These are phyloP conservation scores for Sebastes hubbsi DNA, from an alignment of 2,797 vertebrate genomes.

Conservation along the genomic window DNA sequence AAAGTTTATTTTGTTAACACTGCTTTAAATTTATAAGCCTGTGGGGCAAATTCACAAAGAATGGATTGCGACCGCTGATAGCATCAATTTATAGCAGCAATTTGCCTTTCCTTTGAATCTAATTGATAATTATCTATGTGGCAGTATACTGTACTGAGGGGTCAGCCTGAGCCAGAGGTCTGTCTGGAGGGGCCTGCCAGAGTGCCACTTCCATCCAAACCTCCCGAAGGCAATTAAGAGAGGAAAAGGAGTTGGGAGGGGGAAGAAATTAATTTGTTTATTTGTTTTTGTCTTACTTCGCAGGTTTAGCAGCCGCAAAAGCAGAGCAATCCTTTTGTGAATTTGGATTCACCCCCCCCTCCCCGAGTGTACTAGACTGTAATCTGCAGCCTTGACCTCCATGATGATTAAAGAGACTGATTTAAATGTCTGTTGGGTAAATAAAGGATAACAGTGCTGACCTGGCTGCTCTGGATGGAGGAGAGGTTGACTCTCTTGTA, in stretches of 20 bases:
- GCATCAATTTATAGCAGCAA: background rate
- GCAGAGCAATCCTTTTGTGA: background rate
- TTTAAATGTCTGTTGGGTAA: slow-evolving; percentile 21
- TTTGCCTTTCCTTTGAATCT: background rate
- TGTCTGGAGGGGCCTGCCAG: background rate
- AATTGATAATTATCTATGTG: background rate
- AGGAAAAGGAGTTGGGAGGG: background rate
- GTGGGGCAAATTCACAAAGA: background rate
- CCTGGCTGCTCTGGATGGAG: slow-evolving; percentile 88
- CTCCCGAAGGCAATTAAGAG: too few relatives aligned
- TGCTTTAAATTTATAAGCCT: background rate
- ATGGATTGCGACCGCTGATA: background rate
- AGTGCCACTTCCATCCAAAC: background rate
- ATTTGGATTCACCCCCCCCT: background rate
- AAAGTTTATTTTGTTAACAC: background rate
- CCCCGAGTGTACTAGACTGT: background rate
- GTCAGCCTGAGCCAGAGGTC: background rate
- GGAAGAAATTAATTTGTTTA: background rate
- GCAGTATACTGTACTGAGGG: background rate
- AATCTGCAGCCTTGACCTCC: background rate
- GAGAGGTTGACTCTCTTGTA: slow-evolving; percentile 89
- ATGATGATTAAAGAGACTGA: background rate
- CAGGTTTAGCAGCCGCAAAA: background rate
- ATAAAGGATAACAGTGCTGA: slow-evolving; percentile 59
- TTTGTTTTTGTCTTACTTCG: background rate